Conservation (phyloP, 2,797 vertebrate genomes). For the Sitta carolinensis region DNA sequence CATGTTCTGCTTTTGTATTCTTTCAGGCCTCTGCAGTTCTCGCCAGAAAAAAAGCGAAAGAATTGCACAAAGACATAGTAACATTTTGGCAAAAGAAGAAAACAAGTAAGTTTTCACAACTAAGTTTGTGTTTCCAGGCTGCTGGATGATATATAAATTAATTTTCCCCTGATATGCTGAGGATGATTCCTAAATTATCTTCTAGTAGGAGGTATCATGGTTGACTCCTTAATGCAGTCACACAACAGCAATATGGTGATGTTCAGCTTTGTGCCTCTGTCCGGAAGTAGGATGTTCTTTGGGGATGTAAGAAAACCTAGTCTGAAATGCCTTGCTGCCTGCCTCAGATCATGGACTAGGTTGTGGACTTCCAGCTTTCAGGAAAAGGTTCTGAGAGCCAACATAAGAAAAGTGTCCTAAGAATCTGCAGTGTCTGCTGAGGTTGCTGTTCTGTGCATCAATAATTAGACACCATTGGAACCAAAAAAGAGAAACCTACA, state of each 20-base stretch:
- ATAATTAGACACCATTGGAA: not conserved
- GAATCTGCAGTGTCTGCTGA: not conserved
- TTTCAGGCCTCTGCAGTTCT: slow-evolving; percentile 85
- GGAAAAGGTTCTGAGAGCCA: not conserved
- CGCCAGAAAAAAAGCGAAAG: slow-evolving; percentile 89
- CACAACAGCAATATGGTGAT: not conserved
- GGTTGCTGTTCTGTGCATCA: not conserved
- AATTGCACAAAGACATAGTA: slow-evolving; percentile 81
- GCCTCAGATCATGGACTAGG: not conserved
- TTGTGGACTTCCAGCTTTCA: not conserved
- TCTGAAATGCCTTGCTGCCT: not conserved
- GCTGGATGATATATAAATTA: not conserved
- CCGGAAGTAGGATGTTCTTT: not conserved
- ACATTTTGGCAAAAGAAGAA: slow-evolving; percentile 92
- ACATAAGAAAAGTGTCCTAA: not conserved
- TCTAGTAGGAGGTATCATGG: not conserved
- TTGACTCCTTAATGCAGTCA: not conserved
- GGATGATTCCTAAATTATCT: not conserved
- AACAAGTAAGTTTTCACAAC: slow-evolving; percentile 84
- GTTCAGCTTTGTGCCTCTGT: not conserved
- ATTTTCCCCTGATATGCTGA: not conserved
- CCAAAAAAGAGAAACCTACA: not conserved
- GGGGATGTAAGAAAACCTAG: not conserved
- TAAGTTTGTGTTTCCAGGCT: slow-evolving; percentile 70
- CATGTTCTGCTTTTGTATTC: not conserved